phyloP scores from a whole-genome alignment of 2,113 vertebrate genomes.

The Melospiza melodia region DNA sequence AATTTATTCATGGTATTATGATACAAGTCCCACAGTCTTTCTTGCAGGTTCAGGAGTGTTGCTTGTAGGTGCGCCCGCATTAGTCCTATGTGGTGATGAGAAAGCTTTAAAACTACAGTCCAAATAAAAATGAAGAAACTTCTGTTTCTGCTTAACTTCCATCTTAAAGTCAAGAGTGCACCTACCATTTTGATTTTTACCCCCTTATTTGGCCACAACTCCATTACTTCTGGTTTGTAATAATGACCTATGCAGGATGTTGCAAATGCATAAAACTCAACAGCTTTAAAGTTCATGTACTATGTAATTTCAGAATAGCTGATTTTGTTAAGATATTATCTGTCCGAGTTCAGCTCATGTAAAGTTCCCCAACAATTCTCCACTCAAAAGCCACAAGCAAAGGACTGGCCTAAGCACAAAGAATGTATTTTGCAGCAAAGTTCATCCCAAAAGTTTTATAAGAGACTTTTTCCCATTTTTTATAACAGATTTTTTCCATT shows the following conservation, averaged over 20 bases:
- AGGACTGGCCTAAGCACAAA: neutral
- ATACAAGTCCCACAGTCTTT: neutral
- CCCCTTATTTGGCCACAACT: neutral
- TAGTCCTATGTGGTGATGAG: neutral
- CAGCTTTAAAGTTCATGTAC: neutral
- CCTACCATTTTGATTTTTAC: neutral
- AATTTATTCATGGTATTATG: neutral
- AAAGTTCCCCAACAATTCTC: neutral
- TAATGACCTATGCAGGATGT: neutral
- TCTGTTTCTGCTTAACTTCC: neutral
- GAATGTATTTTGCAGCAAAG: neutral
- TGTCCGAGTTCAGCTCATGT: neutral
- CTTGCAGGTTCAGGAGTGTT: neutral
- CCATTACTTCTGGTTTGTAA: neutral
- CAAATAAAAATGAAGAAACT: neutral
- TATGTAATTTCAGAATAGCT: neutral
- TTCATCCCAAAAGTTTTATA: neutral
- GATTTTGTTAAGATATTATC: neutral
- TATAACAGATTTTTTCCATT: neutral
- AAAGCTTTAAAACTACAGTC: neutral
- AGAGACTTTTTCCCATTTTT: neutral
- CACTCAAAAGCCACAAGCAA: neutral
- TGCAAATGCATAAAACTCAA: neutral
- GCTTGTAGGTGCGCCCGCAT: neutral
- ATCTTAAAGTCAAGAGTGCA: neutral